phyloP scores from a whole-genome alignment of 2,113 vertebrate genomes.

The Pontoporia blainvillei region DNA sequence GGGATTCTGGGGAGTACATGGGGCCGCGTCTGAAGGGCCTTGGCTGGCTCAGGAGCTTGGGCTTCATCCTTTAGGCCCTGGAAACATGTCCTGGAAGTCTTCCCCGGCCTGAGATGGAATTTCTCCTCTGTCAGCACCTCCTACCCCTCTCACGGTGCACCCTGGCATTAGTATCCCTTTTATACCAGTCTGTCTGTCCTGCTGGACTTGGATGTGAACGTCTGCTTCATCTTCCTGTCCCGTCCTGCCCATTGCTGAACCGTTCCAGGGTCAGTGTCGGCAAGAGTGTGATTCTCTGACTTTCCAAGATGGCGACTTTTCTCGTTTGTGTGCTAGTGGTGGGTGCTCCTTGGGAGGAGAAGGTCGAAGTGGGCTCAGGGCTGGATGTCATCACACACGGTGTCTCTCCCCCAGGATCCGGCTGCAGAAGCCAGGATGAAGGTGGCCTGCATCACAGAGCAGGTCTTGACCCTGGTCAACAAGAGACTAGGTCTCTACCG shows the following conservation, averaged over 20 bases:
- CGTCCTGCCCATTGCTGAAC: neutral
- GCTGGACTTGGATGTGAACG: neutral
- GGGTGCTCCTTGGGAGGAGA: neutral
- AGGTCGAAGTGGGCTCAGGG: neutral
- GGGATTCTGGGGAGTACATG: neutral
- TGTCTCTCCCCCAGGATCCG: constrained; percentile 86
- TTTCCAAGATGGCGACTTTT: neutral
- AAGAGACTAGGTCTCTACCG: constrained; percentile 96
- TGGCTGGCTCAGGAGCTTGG: neutral
- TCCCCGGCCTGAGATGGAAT: neutral
- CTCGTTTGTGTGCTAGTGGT: neutral
- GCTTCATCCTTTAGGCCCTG: neutral
- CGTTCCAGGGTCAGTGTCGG: neutral
- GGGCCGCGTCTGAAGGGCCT: neutral
- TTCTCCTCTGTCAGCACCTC: neutral
- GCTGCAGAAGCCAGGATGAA: constrained; percentile 98
- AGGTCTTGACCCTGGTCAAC: constrained; percentile 96
- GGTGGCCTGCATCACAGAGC: constrained; percentile 98
- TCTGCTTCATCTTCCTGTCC: neutral
- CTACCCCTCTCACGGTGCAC: fast-evolving
- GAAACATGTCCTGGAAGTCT: neutral
- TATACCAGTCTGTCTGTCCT: neutral
- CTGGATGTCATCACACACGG: neutral
- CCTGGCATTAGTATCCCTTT: neutral
- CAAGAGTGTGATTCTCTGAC: neutral